Conservation (phyloP, 1,140 invertebrate species). For the silkworm (Bombyx mori) region ASM3026992v2 NC_085129.1:1199001-1199500, state of each 20-base stretch:
- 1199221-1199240: slow-evolving; percentile 10
- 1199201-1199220: slow-evolving; percentile 3
- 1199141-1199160: too few species aligned
- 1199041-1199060: too few species aligned
- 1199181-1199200: not conserved
- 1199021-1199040: too few species aligned
- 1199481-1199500: not conserved
- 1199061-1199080: too few species aligned
- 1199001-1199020: too few species aligned
- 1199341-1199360: slow-evolving; percentile 25
- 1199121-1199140: too few species aligned
- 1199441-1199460: slow-evolving; percentile 60
- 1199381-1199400: slow-evolving; percentile 42
- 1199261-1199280: slow-evolving; percentile 62
- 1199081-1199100: too few species aligned
- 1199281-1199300: slow-evolving; percentile 56
- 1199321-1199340: slow-evolving; percentile 40
- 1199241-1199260: slow-evolving; percentile 56
- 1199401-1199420: slow-evolving; percentile 53
- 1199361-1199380: slow-evolving; percentile 59
- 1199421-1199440: slow-evolving; percentile 62
- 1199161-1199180: not conserved
- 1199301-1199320: slow-evolving; percentile 36
- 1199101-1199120: too few species aligned
- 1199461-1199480: slow-evolving; percentile 6